phyloP scores from a whole-genome alignment of 1,140 invertebrate genomes.

The Laupala kohalensis region DNA sequence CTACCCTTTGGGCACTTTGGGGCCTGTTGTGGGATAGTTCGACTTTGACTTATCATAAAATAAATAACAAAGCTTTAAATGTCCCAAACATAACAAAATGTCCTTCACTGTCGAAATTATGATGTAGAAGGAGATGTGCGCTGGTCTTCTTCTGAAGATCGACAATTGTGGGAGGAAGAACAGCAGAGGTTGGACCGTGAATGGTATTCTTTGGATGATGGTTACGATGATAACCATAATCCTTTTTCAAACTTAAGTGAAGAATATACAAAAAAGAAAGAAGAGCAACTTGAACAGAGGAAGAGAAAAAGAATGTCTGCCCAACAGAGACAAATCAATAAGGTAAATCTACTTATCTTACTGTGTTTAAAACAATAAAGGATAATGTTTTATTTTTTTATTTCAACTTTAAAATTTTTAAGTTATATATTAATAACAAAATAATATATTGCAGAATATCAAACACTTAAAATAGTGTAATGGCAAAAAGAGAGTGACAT shows the following conservation, averaged over 20 bases:
- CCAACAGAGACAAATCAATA: conserved; percentile 86
- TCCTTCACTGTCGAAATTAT: too few relatives aligned
- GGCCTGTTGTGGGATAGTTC: too few relatives aligned
- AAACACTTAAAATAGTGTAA: too few relatives aligned
- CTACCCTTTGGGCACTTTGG: too few relatives aligned
- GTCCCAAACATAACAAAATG: too few relatives aligned
- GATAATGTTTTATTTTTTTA: too few relatives aligned
- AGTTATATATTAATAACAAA: too few relatives aligned
- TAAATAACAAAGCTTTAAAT: too few relatives aligned
- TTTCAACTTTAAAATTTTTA: too few relatives aligned
- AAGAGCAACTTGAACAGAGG: conserved; percentile 78
- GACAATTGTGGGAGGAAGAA: conserved; percentile 81
- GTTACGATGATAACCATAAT: conserved; percentile 83
- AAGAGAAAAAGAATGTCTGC: conserved; percentile 86
- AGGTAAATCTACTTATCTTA: conserved; percentile 29
- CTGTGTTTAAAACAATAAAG: not conserved
- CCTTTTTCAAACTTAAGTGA: conserved; percentile 82
- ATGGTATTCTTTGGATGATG: conserved; percentile 93
- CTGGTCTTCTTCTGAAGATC: conserved; percentile 49
- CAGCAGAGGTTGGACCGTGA: conserved; percentile 85
- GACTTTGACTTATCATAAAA: too few relatives aligned
- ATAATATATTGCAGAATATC: too few relatives aligned
- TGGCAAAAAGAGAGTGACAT: too few relatives aligned
- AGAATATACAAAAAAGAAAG: conserved; percentile 82
- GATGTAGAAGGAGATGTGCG: conserved; percentile 28